Base-by-base conservation (phyloP, 1,140 invertebrate genomes). In the Bombus fervidus region DNA sequence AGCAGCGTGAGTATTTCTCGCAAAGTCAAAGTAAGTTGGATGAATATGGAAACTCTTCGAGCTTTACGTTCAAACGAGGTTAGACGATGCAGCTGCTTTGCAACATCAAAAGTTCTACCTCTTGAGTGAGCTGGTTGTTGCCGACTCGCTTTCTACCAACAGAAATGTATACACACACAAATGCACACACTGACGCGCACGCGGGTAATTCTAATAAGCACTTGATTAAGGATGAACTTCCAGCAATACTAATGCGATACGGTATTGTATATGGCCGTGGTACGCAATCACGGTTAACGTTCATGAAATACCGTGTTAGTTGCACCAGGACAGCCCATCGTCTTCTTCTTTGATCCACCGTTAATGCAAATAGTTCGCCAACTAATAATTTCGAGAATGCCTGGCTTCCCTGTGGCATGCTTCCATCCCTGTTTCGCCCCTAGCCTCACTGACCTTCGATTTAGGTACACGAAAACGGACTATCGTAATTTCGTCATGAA, bases 221-320 rank as follows among this genome's bases (percentile, higher is more conserved):
- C 77, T 89, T 84, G 89, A 89, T 90, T 90, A 90, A 89, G 66
- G 66, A 15, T 37, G 68, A 87, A 90, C 81, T 90, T 90, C 53
- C 74, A 73, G n/a, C 37, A 76, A 83, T 81, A 71, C 77, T 78
- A 81, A 84, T 64, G 88, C 66, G 83, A 77, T 34, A 71, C 37
- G 72, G 39, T 76, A 62, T 86, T 86, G 62, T 79, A 41, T 41
- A 88, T 25, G 22, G 43, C 68, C 22, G 31, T n/a, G 25, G 68
- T 31, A 68, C 71, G 88, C 78, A 86, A 89, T 88, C 69, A 73
- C 69, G 69, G 76, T 47, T 68, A 77, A 47, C 34, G 66, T 86
- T 80, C 34, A 41, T 22, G 79, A 72, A 86, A 80, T 78, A 68
- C 18, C 53, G 41, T 47, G 66, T 75, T 75, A 41, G 64, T 57